Evolutionary conservation across 2,113 vertebrate genomes (phyloP).

Genomic region (Otus sunia): DNA sequence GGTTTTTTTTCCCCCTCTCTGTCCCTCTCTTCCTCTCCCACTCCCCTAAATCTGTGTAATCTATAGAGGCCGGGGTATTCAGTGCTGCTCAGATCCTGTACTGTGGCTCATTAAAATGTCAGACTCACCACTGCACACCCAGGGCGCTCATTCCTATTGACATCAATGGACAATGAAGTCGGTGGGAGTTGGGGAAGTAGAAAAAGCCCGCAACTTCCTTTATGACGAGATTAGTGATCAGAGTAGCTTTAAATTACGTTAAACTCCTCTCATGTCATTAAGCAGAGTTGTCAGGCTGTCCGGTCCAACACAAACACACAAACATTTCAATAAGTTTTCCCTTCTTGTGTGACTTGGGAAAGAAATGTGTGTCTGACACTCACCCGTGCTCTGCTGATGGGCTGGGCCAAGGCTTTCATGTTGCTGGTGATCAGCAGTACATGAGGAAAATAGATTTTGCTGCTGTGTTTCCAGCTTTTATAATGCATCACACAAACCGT

Average conservation of each 20-base stretch:
- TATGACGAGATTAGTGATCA: background rate
- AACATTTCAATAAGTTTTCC: conserved; percentile 7
- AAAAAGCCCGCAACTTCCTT: background rate
- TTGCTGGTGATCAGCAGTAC: background rate
- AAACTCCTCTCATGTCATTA: background rate
- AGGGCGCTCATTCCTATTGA: background rate
- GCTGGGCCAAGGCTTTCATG: background rate
- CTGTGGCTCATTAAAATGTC: conserved; percentile 41
- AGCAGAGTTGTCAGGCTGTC: background rate
- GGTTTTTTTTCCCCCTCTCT: background rate
- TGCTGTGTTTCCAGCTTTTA: background rate
- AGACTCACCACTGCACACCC: background rate
- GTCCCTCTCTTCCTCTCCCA: background rate
- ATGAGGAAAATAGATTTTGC: conserved; percentile 8
- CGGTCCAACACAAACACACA: background rate
- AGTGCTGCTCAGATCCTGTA: background rate
- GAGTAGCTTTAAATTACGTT: background rate
- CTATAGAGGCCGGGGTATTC: background rate
- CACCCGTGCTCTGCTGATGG: background rate
- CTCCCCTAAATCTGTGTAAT: background rate
- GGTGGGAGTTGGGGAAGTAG: background rate
- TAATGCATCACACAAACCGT: background rate
- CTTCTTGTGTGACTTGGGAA: background rate
- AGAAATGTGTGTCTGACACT: background rate
- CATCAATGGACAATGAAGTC: background rate